Conservation (phyloP, 2,797 vertebrate genomes). For the Antrozous pallidus region DNA sequence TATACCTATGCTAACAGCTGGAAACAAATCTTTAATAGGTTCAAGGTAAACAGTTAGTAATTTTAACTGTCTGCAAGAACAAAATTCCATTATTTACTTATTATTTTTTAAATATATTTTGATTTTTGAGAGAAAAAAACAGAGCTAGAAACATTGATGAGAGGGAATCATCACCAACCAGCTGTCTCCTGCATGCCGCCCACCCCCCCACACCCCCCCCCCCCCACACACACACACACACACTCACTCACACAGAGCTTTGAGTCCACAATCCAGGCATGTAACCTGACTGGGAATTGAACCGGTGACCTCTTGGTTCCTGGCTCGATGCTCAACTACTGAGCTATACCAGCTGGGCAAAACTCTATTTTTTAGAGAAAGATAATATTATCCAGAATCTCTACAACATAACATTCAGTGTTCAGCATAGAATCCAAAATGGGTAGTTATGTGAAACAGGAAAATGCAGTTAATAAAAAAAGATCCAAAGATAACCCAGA, state of each 20-base stretch:
- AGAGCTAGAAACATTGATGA: no score
- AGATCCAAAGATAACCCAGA: background rate
- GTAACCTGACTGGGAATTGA: no score
- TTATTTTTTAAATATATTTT: no score
- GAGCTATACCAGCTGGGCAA: background rate
- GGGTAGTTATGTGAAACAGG: background rate
- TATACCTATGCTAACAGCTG: background rate
- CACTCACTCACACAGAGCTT: no score
- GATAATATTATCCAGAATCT: background rate
- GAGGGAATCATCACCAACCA: no score
- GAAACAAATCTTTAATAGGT: background rate
- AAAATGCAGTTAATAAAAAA: background rate
- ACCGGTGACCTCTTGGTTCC: no score
- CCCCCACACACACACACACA: no score
- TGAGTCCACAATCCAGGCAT: no score
- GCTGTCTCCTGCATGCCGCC: no score
- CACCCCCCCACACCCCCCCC: no score
- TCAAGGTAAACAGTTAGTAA: background rate
- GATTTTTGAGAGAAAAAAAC: no score
- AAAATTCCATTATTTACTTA: background rate
- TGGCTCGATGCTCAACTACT: no score
- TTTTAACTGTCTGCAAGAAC: background rate
- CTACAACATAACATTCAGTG: background rate
- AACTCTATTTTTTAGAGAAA: background rate
- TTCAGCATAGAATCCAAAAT: background rate